Percentiles rank a stretch among this genome's conserved stretches.
These are phyloP conservation scores for Colaptes auratus DNA, from an alignment of 2,113 vertebrate genomes.

Conservation along the genomic window DNA sequence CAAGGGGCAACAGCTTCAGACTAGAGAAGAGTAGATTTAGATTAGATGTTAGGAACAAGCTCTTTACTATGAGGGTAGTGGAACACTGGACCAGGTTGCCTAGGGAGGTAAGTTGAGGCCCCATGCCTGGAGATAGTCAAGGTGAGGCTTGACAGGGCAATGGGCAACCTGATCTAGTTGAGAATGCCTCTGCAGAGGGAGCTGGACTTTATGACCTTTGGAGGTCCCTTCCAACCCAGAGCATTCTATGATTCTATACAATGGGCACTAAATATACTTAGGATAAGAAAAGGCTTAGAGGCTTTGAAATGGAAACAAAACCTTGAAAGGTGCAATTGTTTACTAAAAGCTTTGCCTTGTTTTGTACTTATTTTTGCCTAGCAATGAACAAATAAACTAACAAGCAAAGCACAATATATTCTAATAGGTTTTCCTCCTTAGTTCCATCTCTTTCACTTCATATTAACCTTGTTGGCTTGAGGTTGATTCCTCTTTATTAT, in stretches of 20 bases:
- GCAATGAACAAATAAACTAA: neutral
- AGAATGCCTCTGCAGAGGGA: too few relatives aligned
- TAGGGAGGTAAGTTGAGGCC: too few relatives aligned
- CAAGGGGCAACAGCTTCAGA: too few relatives aligned
- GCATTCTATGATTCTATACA: neutral
- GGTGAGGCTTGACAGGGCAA: too few relatives aligned
- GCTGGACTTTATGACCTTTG: too few relatives aligned
- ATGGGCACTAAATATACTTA: neutral
- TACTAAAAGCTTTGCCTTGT: neutral
- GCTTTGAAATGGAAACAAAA: neutral
- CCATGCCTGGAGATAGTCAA: too few relatives aligned
- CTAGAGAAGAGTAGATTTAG: too few relatives aligned
- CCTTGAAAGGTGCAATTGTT: neutral
- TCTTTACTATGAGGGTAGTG: too few relatives aligned
- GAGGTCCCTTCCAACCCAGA: too few relatives aligned
- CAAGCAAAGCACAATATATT: neutral
- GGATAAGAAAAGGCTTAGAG: neutral
- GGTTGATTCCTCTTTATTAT: neutral
- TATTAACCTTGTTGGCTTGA: neutral
- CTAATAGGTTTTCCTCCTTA: neutral
- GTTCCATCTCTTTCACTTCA: neutral
- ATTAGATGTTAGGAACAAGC: neutral
- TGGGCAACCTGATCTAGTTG: too few relatives aligned
- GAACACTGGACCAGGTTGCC: too few relatives aligned
- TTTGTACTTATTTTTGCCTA: neutral